A percentile compares a stretch with the other conserved stretches of the same genome.
phyloP scores from a whole-genome alignment of 64 coral and sea anemone species.

The Montipora efflorescens region DNA sequence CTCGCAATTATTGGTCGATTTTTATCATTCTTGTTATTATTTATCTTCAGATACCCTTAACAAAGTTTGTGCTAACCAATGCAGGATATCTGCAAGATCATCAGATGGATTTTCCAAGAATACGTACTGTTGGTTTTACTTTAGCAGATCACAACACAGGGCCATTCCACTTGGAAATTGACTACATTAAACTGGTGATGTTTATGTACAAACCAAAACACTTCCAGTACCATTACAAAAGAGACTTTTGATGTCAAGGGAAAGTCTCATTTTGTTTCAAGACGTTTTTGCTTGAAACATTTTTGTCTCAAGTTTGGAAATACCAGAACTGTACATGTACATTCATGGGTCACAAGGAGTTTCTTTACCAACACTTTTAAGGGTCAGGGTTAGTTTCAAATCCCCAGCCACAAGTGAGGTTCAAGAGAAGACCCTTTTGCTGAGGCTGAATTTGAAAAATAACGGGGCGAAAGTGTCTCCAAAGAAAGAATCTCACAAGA shows the following conservation, averaged over 20 bases:
- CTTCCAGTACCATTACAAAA: slow-evolving; percentile 85
- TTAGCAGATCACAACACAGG: slow-evolving; percentile 91
- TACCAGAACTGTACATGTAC: too few species aligned
- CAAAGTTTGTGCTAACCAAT: slow-evolving; percentile 95
- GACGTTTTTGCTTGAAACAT: too few species aligned
- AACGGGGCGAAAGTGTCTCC: too few species aligned
- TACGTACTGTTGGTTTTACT: slow-evolving; percentile 93
- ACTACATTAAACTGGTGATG: slow-evolving; percentile 88
- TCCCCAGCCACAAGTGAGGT: too few species aligned
- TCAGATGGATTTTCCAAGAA: slow-evolving; percentile 92
- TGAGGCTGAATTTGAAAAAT: too few species aligned
- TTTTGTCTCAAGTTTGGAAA: too few species aligned
- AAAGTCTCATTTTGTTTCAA: too few species aligned
- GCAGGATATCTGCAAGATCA: slow-evolving; percentile 98
- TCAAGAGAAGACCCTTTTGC: too few species aligned
- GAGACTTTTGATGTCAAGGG: neutral
- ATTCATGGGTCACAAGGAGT: too few species aligned
- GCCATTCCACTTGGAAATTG: slow-evolving; percentile 91
- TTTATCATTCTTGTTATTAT: neutral
- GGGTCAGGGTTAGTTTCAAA: too few species aligned
- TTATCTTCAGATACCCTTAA: slow-evolving; percentile 89
- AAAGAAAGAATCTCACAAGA: too few species aligned
- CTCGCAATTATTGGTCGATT: neutral
- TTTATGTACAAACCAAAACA: slow-evolving; percentile 96
- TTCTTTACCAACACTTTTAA: too few species aligned